These are phyloP conservation scores for Melikaiella ostensackeni DNA, from an alignment of 2,888 invertebrate species.

Conservation along the genomic window DNA sequence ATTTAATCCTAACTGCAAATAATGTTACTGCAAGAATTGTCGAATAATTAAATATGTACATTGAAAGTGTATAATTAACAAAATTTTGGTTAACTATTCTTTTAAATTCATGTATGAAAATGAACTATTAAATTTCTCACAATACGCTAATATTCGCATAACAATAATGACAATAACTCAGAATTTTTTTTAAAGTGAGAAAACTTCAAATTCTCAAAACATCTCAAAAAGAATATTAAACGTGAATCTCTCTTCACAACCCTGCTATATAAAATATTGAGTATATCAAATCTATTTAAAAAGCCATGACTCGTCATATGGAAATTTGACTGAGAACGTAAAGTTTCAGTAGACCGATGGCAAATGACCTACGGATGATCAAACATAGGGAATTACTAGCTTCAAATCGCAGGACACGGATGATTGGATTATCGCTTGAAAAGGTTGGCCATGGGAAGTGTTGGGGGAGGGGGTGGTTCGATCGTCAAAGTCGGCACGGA, in stretches of 20 bases:
- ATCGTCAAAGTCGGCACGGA: constrained; percentile 61
- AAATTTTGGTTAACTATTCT: too few species aligned
- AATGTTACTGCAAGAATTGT: too few species aligned
- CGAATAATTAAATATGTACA: too few species aligned
- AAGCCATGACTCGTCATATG: background rate
- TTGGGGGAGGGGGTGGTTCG: constrained; percentile 47
- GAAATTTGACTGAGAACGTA: constrained; percentile 21
- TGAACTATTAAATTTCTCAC: too few species aligned
- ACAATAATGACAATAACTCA: too few species aligned
- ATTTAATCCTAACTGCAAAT: too few species aligned
- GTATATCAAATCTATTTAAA: constrained; percentile 1
- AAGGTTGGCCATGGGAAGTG: constrained; percentile 54
- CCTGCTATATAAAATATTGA: background rate
- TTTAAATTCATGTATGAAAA: too few species aligned
- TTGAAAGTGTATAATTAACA: too few species aligned
- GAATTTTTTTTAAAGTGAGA: too few species aligned
- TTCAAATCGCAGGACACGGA: constrained; percentile 69
- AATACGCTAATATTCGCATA: too few species aligned
- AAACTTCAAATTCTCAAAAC: background rate
- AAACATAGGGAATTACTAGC: constrained; percentile 70
- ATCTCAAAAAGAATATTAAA: background rate
- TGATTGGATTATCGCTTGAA: constrained; percentile 70
- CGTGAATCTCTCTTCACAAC: background rate
- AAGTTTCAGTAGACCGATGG: constrained; percentile 31
- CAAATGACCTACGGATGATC: constrained; percentile 58